Evolutionary conservation across 2,113 vertebrate species (phyloP), one percentile per base, ranked within the genome.

Genomic region (Ophiodon elongatus): DNA sequence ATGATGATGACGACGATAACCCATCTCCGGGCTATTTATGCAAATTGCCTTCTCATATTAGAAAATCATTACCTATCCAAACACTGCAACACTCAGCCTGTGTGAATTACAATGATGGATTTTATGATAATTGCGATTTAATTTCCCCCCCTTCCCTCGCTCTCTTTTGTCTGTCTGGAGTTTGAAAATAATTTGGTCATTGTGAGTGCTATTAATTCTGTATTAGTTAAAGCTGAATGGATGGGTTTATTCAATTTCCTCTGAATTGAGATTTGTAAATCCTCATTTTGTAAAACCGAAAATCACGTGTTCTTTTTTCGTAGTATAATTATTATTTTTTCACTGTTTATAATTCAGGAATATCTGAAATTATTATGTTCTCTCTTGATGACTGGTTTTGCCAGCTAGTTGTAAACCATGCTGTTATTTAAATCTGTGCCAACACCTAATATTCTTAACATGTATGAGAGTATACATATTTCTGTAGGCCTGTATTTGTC

Each of bases 51-150:
- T 47, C 94, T 91, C 96, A 94, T 98, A 99, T 99, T 99, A 99
- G 97, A 98, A 99, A 99, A 99, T 98, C 97, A 99, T 99, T 99
- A 99, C 97, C 97, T 98, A 98, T 97, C 97, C 97, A 99, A 99
- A 99, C 97, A 99, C 95, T 91, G 96, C 96, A 95, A 97, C 97
- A 96, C 97, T 97, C 91, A 92, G 91, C 94, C 92, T 62, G 96
- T 96, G 97, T 97, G 97, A 97, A 99, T 99, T 97, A 98, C 97
- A 98, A 98, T 99, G 97, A 99, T 98, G 97, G 97, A 98, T 98
- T 99, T 99, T 98, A 99, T 99, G 97, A 99, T 99, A 99, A 99
- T 99, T 98, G 97, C 96, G 96, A 98, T 96, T 98, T 97, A 97
- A 98, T 97, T 97, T 96, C 96, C 74, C 88, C 81, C 88, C 14